These are phyloP conservation scores for Solen grandis DNA, from an alignment of 1,140 invertebrate species.

Conservation along the genomic window DNA sequence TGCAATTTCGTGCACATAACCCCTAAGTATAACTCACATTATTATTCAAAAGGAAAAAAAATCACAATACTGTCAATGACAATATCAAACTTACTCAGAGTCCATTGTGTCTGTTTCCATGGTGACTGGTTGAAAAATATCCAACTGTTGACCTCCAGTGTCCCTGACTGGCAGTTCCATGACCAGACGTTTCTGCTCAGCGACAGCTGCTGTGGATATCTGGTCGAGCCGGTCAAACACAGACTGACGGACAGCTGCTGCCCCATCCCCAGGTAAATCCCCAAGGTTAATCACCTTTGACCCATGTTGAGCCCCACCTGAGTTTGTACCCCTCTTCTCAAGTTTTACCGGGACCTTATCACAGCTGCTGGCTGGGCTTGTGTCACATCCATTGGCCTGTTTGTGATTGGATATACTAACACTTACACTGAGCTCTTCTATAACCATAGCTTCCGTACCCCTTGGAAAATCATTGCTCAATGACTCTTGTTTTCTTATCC, in stretches of 20 bases:
- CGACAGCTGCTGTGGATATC: slow-evolving; percentile 32
- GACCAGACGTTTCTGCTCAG: slow-evolving; percentile 34
- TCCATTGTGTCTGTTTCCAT: too few species aligned
- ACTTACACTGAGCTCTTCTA: slow-evolving; percentile 42
- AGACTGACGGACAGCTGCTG: not conserved
- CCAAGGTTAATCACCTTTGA: slow-evolving; percentile 2
- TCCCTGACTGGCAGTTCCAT: slow-evolving; percentile 30
- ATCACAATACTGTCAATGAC: too few species aligned
- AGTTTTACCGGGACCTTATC: slow-evolving; percentile 33
- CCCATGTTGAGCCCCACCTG: not conserved
- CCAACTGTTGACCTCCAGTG: too few species aligned
- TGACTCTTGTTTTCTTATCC: slow-evolving; percentile 50
- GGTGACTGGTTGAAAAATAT: too few species aligned
- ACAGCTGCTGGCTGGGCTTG: slow-evolving; percentile 21
- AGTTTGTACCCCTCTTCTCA: not conserved
- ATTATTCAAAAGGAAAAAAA: too few species aligned
- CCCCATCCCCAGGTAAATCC: too few species aligned
- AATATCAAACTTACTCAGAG: too few species aligned
- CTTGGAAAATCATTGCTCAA: not conserved
- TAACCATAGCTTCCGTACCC: slow-evolving; percentile 6
- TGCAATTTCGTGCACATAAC: too few species aligned
- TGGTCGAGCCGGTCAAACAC: slow-evolving; percentile 39
- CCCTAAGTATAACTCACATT: too few species aligned
- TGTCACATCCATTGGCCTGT: not conserved
- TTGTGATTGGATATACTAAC: slow-evolving; percentile 10